Base-by-base conservation (phyloP, 2,888 invertebrate genomes). In the Chrysolina oricalcia region DNA sequence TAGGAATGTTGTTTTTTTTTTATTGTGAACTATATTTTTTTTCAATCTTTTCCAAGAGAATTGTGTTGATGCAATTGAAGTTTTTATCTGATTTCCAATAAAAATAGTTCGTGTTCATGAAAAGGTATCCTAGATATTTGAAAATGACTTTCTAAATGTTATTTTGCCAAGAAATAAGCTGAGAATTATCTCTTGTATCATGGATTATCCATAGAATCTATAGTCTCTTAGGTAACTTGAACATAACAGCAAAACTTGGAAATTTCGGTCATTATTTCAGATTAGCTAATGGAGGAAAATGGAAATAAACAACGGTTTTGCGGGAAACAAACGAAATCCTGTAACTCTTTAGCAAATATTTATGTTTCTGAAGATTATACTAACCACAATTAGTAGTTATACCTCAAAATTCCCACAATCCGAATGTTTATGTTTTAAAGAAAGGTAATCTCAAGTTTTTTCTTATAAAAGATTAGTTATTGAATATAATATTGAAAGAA, bases 261-360 rank as follows among this genome's bases (percentile, higher is more conserved):
- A 19, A 46, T 46, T 48, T 46, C 48, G 15, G 66, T 66, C 66
- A 66, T 66, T 66, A 66, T 23, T 41, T 43, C 10, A 43, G 19
- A 19, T 66, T 46, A 8, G 6, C 19, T 11, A 17, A 23, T 23
- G 43, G 48, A 17, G 46, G 10, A 46, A n/a, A 19, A n/a, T 66
- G 15, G 13, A 46, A 66, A n/a, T 66, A 66, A 46, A 66, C 40
- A 63, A 13, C 10, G 17, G 6, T 35, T 41, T 40, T 4, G 35
- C 11, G 27, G n/a, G 21, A 66, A 23, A 21, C 46, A 46, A 43
- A 10, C 50, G 10, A 23, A 67, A 67, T 67, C 50, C 35, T 67
- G 19, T 67, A 11, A 50, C 4, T 23, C 17, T 6, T 15, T n/a
- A 27, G 27, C 64, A 67, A 50, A 67, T 40, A 50, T 67, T 67